Conservation (phyloP, 2,888 invertebrate genomes). For the Tenthredo mesomela region DNA sequence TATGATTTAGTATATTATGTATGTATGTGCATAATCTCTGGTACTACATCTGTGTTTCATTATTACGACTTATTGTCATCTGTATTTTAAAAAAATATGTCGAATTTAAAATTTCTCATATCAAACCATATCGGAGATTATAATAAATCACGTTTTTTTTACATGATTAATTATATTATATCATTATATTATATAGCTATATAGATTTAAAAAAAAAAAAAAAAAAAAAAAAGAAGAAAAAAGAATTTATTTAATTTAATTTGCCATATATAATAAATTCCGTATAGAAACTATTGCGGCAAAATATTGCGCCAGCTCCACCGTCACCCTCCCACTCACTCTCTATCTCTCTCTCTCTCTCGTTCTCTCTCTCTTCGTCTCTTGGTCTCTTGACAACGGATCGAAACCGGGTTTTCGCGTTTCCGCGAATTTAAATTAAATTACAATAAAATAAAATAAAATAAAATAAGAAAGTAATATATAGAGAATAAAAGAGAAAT, state of each 20-base stretch:
- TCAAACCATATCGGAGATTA: too few species aligned
- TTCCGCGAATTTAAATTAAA: too few species aligned
- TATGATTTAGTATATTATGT: too few species aligned
- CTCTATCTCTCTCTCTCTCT: not conserved
- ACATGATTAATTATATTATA: too few species aligned
- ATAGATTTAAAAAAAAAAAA: too few species aligned
- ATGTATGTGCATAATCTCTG: not conserved
- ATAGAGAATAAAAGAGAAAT: not conserved
- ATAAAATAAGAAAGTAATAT: not conserved
- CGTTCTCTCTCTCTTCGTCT: not conserved
- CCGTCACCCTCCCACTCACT: not conserved
- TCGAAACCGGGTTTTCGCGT: not conserved
- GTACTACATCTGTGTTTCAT: not conserved
- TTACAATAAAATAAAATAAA: not conserved
- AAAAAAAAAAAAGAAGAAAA: too few species aligned
- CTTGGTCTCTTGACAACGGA: not conserved
- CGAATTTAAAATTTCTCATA: too few species aligned
- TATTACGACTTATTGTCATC: not conserved
- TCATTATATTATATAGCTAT: too few species aligned
- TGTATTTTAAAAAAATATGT: too few species aligned
- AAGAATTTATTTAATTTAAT: too few species aligned
- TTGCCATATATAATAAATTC: not conserved
- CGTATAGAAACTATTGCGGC: slow-evolving; percentile 12
- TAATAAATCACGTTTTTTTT: too few species aligned
- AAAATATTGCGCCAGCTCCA: slow-evolving; percentile 29